A percentile compares a stretch with the other conserved stretches of the same genome.
Conservation (phyloP, 2,888 invertebrate species). For the Cryptus viduatorius region DNA sequence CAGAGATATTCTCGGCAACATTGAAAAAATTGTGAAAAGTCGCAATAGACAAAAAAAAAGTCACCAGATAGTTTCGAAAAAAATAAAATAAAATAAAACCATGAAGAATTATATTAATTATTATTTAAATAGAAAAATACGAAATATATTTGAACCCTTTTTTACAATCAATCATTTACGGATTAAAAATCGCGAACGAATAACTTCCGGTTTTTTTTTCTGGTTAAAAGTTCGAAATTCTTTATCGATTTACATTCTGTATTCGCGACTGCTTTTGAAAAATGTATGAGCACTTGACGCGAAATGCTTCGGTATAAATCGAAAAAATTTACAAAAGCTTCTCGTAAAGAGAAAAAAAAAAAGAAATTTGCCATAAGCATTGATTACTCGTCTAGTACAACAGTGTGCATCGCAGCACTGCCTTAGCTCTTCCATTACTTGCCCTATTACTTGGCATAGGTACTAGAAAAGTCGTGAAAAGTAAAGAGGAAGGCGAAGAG, state of each 20-base stretch:
- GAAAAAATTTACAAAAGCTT: not conserved
- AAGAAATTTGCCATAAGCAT: constrained; percentile 4
- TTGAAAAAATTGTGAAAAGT: not conserved
- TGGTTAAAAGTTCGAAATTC: no score
- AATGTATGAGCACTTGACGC: no score
- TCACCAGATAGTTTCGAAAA: not conserved
- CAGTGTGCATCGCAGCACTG: not conserved
- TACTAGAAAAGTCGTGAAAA: constrained; percentile 57
- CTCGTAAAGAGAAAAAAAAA: constrained; percentile 13
- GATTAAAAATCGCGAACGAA: no score
- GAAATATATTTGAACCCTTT: no score
- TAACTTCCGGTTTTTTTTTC: no score
- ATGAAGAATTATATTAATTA: not conserved
- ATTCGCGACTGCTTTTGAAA: no score
- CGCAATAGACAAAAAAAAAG: not conserved
- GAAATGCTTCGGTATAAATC: no score
- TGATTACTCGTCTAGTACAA: not conserved
- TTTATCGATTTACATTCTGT: no score
- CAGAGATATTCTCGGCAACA: not conserved
- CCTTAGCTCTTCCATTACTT: not conserved
- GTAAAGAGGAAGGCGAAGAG: constrained; percentile 51
- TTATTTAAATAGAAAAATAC: no score
- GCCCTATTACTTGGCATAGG: constrained; percentile 42
- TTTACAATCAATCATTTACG: no score
- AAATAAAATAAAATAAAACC: no score